phyloP scores from a whole-genome alignment of 2,888 invertebrate species.

The Metallyticus violacea region DNA sequence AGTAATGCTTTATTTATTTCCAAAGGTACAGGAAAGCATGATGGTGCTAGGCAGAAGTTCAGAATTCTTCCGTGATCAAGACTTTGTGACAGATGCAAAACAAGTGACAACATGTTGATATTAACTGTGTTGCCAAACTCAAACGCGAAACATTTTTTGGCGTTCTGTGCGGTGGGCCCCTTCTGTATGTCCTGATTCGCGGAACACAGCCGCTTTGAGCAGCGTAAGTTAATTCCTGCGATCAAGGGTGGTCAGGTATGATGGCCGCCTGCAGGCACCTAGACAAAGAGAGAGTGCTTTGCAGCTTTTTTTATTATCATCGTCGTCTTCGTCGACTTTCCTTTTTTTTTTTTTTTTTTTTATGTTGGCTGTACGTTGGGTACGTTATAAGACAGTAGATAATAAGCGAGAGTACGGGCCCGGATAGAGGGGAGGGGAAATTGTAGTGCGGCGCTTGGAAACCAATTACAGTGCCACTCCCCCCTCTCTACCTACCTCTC shows the following conservation, averaged over 20 bases:
- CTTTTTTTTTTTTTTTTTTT: too few relatives aligned
- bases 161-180: too few relatives aligned
- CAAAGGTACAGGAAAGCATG: too few relatives aligned
- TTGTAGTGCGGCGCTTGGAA: constrained; percentile 1
- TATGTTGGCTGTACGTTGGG: background rate
- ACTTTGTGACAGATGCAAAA: too few relatives aligned
- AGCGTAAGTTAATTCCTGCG: background rate
- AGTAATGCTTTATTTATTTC: too few relatives aligned
- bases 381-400: background rate
- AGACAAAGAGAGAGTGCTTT: background rate
- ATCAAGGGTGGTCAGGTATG: background rate
- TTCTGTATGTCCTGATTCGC: too few relatives aligned
- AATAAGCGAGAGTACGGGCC: background rate
- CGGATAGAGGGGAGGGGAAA: background rate
- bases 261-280: background rate
- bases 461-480: background rate
- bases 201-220: background rate
- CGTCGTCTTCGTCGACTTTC: too few relatives aligned
- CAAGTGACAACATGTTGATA: too few relatives aligned
- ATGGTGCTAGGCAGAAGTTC: too few relatives aligned
- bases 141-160: too few relatives aligned
- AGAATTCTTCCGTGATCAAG: too few relatives aligned
- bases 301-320: background rate
- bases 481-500: background rate
- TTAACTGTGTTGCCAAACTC: too few relatives aligned